phyloP scores from a whole-genome alignment of 2,113 vertebrate species.

The Amblyopsis rosae region DNA sequence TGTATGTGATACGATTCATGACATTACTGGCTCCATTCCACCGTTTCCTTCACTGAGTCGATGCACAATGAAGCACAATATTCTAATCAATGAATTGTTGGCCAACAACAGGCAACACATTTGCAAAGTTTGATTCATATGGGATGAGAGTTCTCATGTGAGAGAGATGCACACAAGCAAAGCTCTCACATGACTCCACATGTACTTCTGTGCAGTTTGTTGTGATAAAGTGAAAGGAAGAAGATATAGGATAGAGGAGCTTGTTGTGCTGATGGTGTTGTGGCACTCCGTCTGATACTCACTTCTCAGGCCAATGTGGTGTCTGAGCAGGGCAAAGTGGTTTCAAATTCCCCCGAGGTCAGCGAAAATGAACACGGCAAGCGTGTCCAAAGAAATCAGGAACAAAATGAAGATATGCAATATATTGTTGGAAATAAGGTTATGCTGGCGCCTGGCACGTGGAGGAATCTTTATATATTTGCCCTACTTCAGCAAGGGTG shows the following conservation, averaged over 20 bases:
- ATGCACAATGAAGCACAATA: too few relatives aligned
- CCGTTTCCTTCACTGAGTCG: too few relatives aligned
- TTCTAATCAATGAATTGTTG: too few relatives aligned
- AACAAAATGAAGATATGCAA: constrained; percentile 46
- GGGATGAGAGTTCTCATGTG: too few relatives aligned
- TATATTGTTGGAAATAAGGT: constrained; percentile 31
- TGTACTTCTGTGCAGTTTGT: too few relatives aligned
- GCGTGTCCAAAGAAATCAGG: constrained; percentile 42
- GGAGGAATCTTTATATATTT: constrained; percentile 16
- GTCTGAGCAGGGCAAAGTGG: constrained; percentile 47
- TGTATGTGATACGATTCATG: too few relatives aligned
- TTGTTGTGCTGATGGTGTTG: not conserved
- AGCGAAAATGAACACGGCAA: constrained; percentile 53
- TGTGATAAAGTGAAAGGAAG: not conserved
- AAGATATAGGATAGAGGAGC: not conserved
- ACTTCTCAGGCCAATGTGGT: constrained; percentile 32
- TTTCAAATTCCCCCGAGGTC: constrained; percentile 60
- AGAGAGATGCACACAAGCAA: too few relatives aligned
- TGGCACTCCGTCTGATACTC: constrained; percentile 35
- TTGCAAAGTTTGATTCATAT: too few relatives aligned
- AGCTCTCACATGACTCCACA: too few relatives aligned
- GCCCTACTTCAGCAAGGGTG: constrained; percentile 15
- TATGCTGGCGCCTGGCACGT: constrained; percentile 33
- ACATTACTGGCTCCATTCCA: too few relatives aligned
- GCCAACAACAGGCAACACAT: too few relatives aligned